Conservation (phyloP, 1,140 invertebrate genomes). For the Semibalanus balanoides region DNA sequence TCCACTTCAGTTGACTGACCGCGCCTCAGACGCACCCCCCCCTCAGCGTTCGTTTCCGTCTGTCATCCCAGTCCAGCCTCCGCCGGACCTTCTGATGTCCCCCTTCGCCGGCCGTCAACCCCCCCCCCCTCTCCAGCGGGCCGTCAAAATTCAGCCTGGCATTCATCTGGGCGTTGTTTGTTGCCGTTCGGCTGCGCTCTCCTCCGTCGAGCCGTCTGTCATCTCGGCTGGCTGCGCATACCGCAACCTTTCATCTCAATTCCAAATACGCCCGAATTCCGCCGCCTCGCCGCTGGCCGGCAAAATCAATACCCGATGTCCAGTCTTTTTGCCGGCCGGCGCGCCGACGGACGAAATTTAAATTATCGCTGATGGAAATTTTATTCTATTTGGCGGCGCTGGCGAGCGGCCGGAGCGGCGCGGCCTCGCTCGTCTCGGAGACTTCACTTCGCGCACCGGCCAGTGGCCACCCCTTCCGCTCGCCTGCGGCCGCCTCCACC, state of each 20-base stretch:
- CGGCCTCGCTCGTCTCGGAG: neutral
- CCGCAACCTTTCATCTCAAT: conserved; percentile 1
- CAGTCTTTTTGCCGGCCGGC: neutral
- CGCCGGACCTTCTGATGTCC: neutral
- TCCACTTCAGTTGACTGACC: too few species aligned
- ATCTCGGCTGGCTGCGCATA: neutral
- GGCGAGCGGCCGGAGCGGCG: too few species aligned
- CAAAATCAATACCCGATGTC: conserved; percentile 1
- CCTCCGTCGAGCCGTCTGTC: too few species aligned
- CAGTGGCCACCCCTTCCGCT: neutral
- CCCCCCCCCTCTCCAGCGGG: neutral
- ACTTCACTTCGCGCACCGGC: neutral
- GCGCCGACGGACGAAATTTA: neutral
- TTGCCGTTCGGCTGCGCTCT: neutral
- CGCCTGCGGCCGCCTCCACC: too few species aligned
- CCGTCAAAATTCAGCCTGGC: neutral
- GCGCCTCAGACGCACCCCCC: too few species aligned
- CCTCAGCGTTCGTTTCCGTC: neutral
- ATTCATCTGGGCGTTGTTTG: neutral
- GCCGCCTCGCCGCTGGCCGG: too few species aligned
- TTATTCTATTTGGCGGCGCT: neutral
- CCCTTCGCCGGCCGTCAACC: too few species aligned
- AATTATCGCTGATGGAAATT: conserved; percentile 1
- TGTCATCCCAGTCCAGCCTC: neutral
- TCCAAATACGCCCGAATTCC: neutral